Percentiles rank a stretch among this genome's conserved stretches.
Conservation (phyloP, 2,113 vertebrate genomes). For the Eretmochelys imbricata region DNA sequence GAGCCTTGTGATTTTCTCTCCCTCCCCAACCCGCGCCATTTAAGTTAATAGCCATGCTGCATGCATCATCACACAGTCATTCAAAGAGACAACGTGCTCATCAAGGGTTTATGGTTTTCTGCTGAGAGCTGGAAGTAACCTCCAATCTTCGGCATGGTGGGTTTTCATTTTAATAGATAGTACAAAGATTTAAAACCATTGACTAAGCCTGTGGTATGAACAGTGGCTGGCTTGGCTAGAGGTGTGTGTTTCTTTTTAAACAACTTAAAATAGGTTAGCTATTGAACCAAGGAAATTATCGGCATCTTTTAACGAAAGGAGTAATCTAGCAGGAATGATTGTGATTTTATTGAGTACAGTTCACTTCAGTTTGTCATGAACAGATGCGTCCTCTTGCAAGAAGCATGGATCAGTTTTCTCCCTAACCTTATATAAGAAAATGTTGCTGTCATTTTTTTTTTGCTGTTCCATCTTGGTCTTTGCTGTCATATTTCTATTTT, state of each 20-base stretch:
- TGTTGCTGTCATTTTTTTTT: fast-evolving
- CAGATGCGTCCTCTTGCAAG: not conserved
- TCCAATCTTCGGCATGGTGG: not conserved
- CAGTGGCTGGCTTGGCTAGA: not conserved
- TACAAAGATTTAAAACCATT: not conserved
- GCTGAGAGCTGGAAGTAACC: not conserved
- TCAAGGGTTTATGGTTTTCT: not conserved
- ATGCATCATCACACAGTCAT: not conserved
- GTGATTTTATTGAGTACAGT: not conserved
- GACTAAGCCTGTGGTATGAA: not conserved
- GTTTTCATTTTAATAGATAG: not conserved
- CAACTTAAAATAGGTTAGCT: not conserved
- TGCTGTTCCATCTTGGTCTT: constrained; percentile 10
- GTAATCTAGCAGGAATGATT: not conserved
- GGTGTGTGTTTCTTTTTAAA: not conserved
- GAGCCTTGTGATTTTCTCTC: not conserved
- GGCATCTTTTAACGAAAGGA: not conserved
- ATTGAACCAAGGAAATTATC: not conserved
- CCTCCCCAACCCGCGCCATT: fast-evolving
- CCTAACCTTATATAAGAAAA: not conserved
- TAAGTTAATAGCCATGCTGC: not conserved
- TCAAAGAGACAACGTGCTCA: not conserved
- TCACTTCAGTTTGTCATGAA: constrained; percentile 1
- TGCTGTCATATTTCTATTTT: fast-evolving
- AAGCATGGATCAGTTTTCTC: not conserved